phyloP scores from a whole-genome alignment of 2,113 vertebrate species.

The Tragelaphus scriptus region DNA sequence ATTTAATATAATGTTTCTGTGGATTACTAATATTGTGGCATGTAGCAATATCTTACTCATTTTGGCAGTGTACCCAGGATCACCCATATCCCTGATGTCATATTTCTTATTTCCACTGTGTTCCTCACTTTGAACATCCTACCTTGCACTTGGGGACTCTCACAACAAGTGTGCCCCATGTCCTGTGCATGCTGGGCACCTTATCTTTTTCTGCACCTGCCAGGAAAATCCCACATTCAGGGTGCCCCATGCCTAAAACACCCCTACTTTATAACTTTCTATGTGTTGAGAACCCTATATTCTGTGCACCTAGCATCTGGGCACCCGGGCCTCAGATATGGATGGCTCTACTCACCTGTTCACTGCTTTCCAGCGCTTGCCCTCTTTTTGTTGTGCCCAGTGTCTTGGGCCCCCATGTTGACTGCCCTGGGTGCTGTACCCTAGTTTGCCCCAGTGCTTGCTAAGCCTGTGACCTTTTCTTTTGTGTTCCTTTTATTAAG shows the following conservation, averaged over 20 bases:
- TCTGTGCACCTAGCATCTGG: background rate
- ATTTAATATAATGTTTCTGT: background rate
- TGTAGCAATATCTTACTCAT: background rate
- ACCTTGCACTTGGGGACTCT: background rate
- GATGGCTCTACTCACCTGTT: background rate
- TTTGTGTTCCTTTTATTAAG: background rate
- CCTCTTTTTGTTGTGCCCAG: background rate
- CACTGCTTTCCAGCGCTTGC: background rate
- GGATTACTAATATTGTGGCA: background rate
- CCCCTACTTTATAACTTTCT: background rate
- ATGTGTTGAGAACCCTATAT: background rate
- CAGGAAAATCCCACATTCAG: background rate
- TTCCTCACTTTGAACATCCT: background rate
- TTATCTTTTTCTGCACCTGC: background rate
- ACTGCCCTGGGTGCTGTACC: background rate
- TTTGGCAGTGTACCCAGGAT: background rate
- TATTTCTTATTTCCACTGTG: background rate
- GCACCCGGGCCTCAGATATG: background rate
- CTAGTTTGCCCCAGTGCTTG: background rate
- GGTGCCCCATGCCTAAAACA: background rate
- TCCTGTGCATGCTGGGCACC: background rate
- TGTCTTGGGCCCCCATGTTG: background rate
- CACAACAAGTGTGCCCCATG: background rate
- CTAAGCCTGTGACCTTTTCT: background rate
- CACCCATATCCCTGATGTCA: background rate